A percentile compares a stretch with the other conserved stretches of the same genome.
phyloP scores from a whole-genome alignment of 23 tunicate species.

The Trididemnum nubilum region DNA sequence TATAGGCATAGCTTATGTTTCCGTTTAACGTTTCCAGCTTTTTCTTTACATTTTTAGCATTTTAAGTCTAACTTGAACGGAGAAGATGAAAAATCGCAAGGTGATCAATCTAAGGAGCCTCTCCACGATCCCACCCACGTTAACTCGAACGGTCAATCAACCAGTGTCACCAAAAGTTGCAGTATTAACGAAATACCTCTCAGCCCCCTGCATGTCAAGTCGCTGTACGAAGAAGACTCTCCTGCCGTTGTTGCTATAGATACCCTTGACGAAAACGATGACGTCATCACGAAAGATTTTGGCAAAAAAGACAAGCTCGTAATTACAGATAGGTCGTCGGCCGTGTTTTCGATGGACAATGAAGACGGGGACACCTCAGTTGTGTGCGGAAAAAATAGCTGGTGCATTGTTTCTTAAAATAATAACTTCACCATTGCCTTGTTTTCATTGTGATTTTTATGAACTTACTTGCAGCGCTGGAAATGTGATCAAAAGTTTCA shows the following conservation, averaged over 20 bases:
- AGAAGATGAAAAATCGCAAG: too few relatives aligned
- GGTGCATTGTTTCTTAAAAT: constrained; percentile 28
- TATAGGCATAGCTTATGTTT: too few relatives aligned
- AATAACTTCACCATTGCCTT: too few relatives aligned
- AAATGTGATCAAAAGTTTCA: too few relatives aligned
- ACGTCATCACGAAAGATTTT: constrained; percentile 6
- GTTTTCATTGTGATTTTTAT: neutral
- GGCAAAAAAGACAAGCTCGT: constrained; percentile 8
- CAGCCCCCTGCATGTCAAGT: constrained; percentile 19
- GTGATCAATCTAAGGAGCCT: too few relatives aligned
- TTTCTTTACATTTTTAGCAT: too few relatives aligned
- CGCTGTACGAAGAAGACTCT: neutral
- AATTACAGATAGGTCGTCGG: constrained; percentile 33
- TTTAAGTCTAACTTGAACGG: too few relatives aligned
- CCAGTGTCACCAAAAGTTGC: neutral
- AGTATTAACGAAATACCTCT: constrained; percentile 41
- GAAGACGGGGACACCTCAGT: neutral
- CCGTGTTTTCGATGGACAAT: constrained; percentile 9
- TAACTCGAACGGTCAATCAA: too few relatives aligned
- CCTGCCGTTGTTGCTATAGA: constrained; percentile 40
- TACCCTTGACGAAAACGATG: neutral
- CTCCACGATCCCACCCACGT: too few relatives aligned
- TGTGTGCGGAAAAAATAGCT: constrained; percentile 22
- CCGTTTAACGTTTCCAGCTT: too few relatives aligned
- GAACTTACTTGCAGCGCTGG: too few relatives aligned